Conservation (phyloP, 2,113 vertebrate species). For the Psophia crepitans region DNA sequence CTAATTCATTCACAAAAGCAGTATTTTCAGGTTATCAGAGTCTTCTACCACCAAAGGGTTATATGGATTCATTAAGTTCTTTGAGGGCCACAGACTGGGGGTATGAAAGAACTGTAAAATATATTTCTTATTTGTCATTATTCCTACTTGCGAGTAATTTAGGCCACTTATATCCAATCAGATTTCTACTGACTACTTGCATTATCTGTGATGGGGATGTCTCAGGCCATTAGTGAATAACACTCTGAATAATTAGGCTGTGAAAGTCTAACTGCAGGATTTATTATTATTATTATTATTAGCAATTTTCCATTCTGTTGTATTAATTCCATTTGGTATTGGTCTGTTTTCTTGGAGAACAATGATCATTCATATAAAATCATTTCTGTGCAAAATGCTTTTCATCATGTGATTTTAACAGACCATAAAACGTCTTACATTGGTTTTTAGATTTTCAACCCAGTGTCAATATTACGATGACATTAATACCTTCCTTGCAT, state of each 20-base stretch:
- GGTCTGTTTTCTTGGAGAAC: slow-evolving; percentile 5
- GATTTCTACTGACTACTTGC: background rate
- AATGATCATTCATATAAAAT: background rate
- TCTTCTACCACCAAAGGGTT: background rate
- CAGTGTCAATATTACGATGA: background rate
- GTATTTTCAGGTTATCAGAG: background rate
- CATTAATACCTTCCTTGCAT: background rate
- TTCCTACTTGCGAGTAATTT: background rate
- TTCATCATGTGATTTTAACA: slow-evolving; percentile 57
- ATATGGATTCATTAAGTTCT: background rate
- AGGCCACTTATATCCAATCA: slow-evolving; percentile 18
- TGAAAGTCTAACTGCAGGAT: slow-evolving; percentile 10
- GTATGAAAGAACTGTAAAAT: background rate
- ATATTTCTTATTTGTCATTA: slow-evolving; percentile 20
- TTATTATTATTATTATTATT: background rate
- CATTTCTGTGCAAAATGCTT: background rate
- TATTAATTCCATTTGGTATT: background rate
- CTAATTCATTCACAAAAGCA: background rate
- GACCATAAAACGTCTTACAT: slow-evolving; percentile 16
- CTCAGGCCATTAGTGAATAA: slow-evolving; percentile 55
- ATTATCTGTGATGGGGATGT: slow-evolving; percentile 22
- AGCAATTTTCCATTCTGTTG: background rate
- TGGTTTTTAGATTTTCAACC: slow-evolving; percentile 1
- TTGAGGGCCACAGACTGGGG: background rate
- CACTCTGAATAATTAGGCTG: slow-evolving; percentile 45